Percentiles rank a stretch among this genome's conserved stretches.
Conservation (phyloP, 2,888 invertebrate genomes). For the Cantharis rustica region DNA sequence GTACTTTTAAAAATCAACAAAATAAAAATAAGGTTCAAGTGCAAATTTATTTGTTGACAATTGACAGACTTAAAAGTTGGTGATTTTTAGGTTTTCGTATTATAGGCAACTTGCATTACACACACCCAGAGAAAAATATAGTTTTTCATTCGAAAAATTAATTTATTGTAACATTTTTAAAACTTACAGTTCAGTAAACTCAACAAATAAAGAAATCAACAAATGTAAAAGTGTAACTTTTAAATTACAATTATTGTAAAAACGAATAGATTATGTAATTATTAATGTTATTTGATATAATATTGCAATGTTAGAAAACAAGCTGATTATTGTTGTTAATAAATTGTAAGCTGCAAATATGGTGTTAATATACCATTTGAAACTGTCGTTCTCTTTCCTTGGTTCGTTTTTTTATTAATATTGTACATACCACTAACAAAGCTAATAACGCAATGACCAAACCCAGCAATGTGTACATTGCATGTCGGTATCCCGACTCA, state of each 20-base stretch:
- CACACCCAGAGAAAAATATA: neutral
- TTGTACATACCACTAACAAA: constrained; percentile 59
- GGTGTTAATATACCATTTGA: constrained; percentile 38
- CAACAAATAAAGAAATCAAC: neutral
- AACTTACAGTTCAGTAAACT: neutral
- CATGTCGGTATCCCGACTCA: constrained; percentile 61
- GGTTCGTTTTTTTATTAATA: constrained; percentile 57
- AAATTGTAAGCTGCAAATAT: too few species aligned
- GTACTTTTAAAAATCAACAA: neutral
- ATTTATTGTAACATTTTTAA: neutral
- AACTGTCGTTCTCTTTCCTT: constrained; percentile 50
- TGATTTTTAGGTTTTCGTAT: neutral
- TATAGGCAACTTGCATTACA: neutral
- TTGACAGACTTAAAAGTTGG: too few species aligned
- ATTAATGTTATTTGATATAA: neutral
- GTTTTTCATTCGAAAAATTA: neutral
- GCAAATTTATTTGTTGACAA: neutral
- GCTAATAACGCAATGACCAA: constrained; percentile 59
- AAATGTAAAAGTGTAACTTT: neutral
- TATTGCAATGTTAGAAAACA: neutral
- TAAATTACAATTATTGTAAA: neutral
- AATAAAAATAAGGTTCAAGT: neutral
- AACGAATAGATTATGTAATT: neutral
- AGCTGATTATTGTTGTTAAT: neutral
- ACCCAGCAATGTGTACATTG: constrained; percentile 65